Conservation (phyloP, 2,113 vertebrate genomes). For the Mystacornis crossleyi region DNA sequence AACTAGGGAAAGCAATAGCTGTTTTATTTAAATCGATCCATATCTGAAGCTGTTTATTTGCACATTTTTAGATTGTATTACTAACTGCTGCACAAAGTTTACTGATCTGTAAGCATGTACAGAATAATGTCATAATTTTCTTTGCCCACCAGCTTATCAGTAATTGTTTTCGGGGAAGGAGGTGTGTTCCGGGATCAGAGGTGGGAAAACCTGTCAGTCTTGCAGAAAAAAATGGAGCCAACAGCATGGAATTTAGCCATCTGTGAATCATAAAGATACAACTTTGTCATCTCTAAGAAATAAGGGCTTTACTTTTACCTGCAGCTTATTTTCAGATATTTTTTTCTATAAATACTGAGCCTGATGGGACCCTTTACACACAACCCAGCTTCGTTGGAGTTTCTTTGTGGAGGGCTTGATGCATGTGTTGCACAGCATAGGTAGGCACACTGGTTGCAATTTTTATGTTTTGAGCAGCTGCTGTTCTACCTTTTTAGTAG, state of each 20-base stretch:
- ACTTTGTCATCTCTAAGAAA: neutral
- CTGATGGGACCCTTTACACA: neutral
- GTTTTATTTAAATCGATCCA: neutral
- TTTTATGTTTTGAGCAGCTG: neutral
- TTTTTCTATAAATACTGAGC: neutral
- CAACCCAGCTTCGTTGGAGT: neutral
- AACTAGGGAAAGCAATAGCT: neutral
- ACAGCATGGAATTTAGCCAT: neutral
- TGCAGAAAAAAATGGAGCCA: neutral
- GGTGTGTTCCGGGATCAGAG: neutral
- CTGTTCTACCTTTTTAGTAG: neutral
- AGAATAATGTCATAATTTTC: neutral
- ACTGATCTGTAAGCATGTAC: neutral
- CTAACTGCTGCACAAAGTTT: neutral
- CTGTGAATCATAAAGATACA: neutral
- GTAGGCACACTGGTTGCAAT: neutral
- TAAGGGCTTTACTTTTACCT: neutral
- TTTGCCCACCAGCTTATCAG: neutral
- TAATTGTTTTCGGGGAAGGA: neutral
- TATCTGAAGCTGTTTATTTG: neutral
- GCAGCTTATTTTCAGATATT: neutral
- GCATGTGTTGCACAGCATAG: neutral
- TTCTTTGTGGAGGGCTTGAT: neutral
- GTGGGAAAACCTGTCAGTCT: neutral
- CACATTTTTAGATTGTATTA: neutral